Conservation (phyloP, 2,797 vertebrate species). For the Malurus leucopterus region DNA sequence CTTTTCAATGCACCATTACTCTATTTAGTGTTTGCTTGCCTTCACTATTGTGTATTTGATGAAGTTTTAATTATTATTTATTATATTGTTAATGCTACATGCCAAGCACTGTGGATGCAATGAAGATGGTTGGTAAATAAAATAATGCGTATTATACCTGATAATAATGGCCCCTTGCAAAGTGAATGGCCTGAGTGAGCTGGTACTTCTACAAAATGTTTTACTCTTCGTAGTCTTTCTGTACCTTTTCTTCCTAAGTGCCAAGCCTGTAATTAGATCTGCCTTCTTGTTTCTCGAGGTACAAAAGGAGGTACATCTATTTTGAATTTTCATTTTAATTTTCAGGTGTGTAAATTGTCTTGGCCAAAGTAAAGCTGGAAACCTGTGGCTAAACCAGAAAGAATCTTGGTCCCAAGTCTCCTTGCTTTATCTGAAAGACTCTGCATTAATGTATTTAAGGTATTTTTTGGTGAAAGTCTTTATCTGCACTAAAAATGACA, state of each 20-base stretch:
- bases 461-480: conserved; percentile 4
- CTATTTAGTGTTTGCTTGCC: conserved; percentile 18
- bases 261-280: not conserved
- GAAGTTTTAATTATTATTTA: conserved; percentile 37
- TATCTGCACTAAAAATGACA: not conserved
- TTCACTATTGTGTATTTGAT: conserved; percentile 31
- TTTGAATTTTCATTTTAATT: not conserved
- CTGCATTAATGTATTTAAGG: not conserved
- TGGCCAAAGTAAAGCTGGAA: not conserved
- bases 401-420: not conserved
- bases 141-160: not conserved
- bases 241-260: not conserved
- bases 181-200: not conserved
- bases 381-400: not conserved
- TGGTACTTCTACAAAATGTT: not conserved
- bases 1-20: conserved; percentile 42
- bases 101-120: not conserved
- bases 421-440: not conserved
- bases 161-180: not conserved
- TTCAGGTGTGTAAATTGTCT: not conserved
- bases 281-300: not conserved
- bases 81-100: not conserved
- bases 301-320: not conserved
- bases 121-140: conserved; percentile 1
- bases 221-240: not conserved